These are phyloP conservation scores for Tineola bisselliella DNA, from an alignment of 2,888 invertebrate genomes.

Conservation along the genomic window DNA sequence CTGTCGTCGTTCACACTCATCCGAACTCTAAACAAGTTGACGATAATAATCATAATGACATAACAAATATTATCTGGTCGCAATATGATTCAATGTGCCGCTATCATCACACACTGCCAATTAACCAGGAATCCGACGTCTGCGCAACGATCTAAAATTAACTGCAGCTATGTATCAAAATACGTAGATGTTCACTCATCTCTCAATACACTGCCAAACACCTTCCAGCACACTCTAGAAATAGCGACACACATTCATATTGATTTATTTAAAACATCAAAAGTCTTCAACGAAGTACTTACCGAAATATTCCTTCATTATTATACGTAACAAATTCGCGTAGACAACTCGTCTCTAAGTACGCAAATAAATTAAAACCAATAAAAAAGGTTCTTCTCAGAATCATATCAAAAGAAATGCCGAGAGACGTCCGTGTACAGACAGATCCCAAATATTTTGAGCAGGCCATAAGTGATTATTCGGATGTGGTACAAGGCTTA, in stretches of 20 bases:
- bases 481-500: conserved; percentile 62
- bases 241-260: conserved; percentile 55
- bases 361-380: neutral
- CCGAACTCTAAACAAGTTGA: neutral
- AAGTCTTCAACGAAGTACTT: conserved; percentile 15
- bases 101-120: conserved; percentile 56
- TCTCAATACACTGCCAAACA: conserved; percentile 68
- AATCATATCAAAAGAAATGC: conserved; percentile 51
- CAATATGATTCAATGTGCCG: conserved; percentile 41
- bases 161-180: conserved; percentile 68
- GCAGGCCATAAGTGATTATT: conserved; percentile 62
- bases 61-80: conserved; percentile 13
- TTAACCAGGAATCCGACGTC: conserved; percentile 66
- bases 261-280: conserved; percentile 39
- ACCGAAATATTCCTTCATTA: neutral
- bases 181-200: conserved; percentile 64
- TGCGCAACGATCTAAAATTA: conserved; percentile 68
- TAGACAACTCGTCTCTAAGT: neutral
- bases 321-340: neutral
- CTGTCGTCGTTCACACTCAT: neutral
- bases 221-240: conserved; percentile 60
- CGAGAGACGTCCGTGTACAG: conserved; percentile 35
- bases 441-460: conserved; percentile 65
- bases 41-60: neutral
- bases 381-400: conserved; percentile 40